A percentile compares a stretch with the other conserved stretches of the same genome.
Evolutionary conservation across 2,888 invertebrate genomes (phyloP).

Genomic region (Nomada fabriciana): DNA sequence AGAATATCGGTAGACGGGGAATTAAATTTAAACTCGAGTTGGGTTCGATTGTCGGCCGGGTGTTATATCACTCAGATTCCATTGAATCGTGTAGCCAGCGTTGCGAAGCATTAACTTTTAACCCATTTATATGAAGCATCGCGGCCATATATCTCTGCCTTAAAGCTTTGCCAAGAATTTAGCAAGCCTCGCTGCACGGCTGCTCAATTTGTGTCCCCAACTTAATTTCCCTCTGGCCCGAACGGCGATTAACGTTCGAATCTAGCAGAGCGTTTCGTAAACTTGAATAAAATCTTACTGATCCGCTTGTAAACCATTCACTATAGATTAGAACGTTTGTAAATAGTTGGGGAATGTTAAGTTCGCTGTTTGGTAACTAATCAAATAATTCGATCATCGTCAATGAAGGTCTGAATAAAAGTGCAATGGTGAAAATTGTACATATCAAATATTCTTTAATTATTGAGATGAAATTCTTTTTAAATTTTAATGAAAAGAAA

Average conservation of each 20-base stretch:
- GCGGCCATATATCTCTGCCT: slow-evolving; percentile 44
- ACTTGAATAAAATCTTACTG: slow-evolving; percentile 18
- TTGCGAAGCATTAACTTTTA: slow-evolving; percentile 49
- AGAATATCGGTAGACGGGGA: not conserved
- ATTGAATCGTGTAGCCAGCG: slow-evolving; percentile 18
- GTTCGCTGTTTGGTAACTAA: not conserved
- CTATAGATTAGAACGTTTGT: slow-evolving; percentile 33
- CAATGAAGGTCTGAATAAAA: too few relatives aligned
- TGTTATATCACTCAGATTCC: slow-evolving; percentile 51
- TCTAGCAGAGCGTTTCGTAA: slow-evolving; percentile 3
- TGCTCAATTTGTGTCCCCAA: slow-evolving; percentile 26
- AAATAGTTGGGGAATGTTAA: slow-evolving; percentile 5
- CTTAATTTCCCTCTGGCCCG: slow-evolving; percentile 23
- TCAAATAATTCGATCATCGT: not conserved
- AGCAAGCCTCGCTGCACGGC: slow-evolving; percentile 22
- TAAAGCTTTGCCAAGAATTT: slow-evolving; percentile 56
- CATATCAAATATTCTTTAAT: too few relatives aligned
- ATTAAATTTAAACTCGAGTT: slow-evolving; percentile 52
- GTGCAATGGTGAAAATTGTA: too few relatives aligned
- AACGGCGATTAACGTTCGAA: not conserved
- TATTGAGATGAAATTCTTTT: too few relatives aligned
- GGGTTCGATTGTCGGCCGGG: slow-evolving; percentile 40
- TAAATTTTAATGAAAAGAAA: too few relatives aligned
- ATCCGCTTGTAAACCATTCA: slow-evolving; percentile 27
- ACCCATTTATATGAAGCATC: slow-evolving; percentile 59